These are phyloP conservation scores for Alouatta palliata DNA, from an alignment of 2,113 vertebrate species.

Conservation along the genomic window DNA sequence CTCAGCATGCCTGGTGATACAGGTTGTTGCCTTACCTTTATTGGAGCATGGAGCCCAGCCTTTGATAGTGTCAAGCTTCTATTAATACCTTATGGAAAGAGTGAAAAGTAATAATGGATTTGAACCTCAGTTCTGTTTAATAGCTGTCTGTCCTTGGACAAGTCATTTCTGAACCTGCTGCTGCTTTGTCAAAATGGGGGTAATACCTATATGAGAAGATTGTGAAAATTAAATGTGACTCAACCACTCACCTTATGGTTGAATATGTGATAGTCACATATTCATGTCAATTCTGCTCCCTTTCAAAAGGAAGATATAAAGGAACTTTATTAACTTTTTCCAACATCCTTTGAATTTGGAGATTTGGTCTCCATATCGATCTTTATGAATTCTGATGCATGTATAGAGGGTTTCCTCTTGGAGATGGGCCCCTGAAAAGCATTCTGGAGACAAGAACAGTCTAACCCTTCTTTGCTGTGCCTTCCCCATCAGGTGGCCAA, in stretches of 20 bases:
- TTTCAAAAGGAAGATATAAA: background rate
- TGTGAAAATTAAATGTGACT: slow-evolving; percentile 12
- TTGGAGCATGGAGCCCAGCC: background rate
- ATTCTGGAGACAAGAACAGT: slow-evolving; percentile 32
- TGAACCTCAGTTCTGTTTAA: background rate
- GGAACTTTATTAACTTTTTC: slow-evolving; percentile 24
- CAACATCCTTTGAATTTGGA: slow-evolving; percentile 36
- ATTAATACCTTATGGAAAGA: background rate
- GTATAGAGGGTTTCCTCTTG: slow-evolving; percentile 33
- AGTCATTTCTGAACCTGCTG: background rate
- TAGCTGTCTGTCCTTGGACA: slow-evolving; percentile 13
- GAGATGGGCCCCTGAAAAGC: background rate
- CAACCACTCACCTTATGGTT: background rate
- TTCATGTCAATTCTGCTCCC: background rate
- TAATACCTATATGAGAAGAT: background rate
- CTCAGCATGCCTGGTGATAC: background rate
- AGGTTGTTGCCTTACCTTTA: background rate
- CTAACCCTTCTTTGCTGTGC: slow-evolving; percentile 10
- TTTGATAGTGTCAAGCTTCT: background rate
- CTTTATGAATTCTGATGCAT: slow-evolving; percentile 17
- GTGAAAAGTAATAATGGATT: background rate
- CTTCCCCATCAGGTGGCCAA: slow-evolving; percentile 6
- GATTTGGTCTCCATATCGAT: slow-evolving; percentile 32
- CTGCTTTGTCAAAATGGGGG: slow-evolving; percentile 6
- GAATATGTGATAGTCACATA: background rate